Base-by-base conservation (phyloP, 2,797 vertebrate genomes). In the Onychomys torridus region DNA sequence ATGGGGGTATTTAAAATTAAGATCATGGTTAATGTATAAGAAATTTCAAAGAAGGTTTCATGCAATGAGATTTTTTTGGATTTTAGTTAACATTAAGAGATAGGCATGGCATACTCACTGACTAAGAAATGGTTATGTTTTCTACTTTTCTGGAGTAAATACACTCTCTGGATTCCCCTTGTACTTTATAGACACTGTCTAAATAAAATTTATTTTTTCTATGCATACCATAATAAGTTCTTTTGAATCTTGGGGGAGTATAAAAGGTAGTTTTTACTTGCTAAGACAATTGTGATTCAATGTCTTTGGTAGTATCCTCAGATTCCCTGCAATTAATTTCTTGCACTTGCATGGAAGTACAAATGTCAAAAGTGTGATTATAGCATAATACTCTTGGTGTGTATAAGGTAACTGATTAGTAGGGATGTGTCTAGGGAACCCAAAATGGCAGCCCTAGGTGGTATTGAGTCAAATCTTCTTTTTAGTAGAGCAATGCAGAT, bases 1-100 rank as follows among this genome's bases (percentile, higher is more conserved):
- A 95, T 40, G 3, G 87, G 96, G 96, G 34, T 91, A 97, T 76
- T 92, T 97, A 97, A 98, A 97, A 95, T 96, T 94, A 98, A 97
- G 65, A 93, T 98, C 40, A 92, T 32, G 71, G 89, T 94, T 92
- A 92, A 90, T 40, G 40, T 94, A 92, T 67, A 98, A 96, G 84
- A 19, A 98, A 97, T 95, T 97, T 37, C 37, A 90, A 32, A 91
- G 57, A 97, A 91, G 32, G 61, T 61, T 96, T 69, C 27, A 23
- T 97, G 61, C 5, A 93, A 81, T 86, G 93, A 97, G 97, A 89
- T 0, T 27, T 63, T 81, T 93, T 96, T 81, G 13, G 63, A 49
- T 95, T 97, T 91, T 92, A 96, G 67, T 82, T 52, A 82, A 94
- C 97, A 77, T 91, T 93, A 94, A 96, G 96, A 83, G 2, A 63